Conservation (phyloP, 2,797 vertebrate genomes). For the Sarcophilus harrisii region DNA sequence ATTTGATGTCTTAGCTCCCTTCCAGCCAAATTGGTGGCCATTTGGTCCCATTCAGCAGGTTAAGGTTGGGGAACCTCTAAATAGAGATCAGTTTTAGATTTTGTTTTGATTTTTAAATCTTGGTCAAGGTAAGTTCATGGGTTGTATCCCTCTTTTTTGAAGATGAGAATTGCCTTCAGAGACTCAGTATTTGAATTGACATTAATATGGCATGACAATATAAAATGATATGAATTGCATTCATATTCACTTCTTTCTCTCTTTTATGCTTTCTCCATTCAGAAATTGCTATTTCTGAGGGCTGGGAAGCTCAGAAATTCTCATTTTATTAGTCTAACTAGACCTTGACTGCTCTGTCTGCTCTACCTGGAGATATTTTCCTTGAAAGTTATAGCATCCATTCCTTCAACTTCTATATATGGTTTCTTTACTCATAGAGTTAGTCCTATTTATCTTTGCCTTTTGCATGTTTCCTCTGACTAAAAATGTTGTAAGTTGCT, state of each 20-base stretch:
- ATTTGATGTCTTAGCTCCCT: background rate
- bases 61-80: too few species aligned
- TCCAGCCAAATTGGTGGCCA: too few species aligned
- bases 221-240: too few species aligned
- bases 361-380: background rate
- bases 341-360: background rate
- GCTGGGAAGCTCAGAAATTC: too few species aligned
- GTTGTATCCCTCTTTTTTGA: background rate
- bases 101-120: too few species aligned
- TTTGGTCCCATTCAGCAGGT: too few species aligned
- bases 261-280: background rate
- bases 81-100: too few species aligned
- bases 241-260: background rate
- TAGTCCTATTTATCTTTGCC: background rate
- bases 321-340: background rate
- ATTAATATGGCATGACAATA: too few species aligned
- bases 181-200: background rate
- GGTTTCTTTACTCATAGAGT: background rate
- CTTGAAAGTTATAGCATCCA: background rate
- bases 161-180: background rate
- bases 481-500: background rate
- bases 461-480: background rate
- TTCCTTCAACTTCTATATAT: background rate
- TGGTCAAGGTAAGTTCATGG: too few species aligned
- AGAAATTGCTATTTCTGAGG: background rate